Evolutionary conservation across 2,888 invertebrate genomes (phyloP).

Genomic region (Monopis laevigella): DNA sequence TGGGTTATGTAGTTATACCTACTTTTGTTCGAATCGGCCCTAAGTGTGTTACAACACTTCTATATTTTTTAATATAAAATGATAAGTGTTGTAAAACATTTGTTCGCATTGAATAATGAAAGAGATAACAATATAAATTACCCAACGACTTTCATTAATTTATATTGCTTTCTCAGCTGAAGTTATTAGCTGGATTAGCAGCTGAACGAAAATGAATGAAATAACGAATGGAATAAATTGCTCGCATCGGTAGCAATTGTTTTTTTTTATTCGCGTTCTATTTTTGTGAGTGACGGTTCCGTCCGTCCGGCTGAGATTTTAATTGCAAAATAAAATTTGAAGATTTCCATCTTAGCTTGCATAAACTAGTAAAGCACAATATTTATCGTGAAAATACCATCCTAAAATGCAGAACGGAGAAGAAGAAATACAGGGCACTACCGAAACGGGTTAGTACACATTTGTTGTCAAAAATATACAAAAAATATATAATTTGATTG

Average conservation of each 20-base stretch:
- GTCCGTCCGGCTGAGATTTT: slow-evolving; percentile 44
- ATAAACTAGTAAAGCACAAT: background rate
- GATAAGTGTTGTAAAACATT: too few species aligned
- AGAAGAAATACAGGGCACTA: slow-evolving; percentile 32
- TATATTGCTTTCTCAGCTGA: too few species aligned
- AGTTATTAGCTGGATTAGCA: too few species aligned
- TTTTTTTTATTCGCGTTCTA: slow-evolving; percentile 65
- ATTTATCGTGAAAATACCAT: slow-evolving; percentile 5
- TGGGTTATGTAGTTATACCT: too few species aligned
- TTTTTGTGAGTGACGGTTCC: slow-evolving; percentile 62
- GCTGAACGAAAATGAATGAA: too few species aligned
- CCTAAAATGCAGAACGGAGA: slow-evolving; percentile 60
- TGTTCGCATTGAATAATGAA: too few species aligned
- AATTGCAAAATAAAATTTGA: slow-evolving; percentile 39
- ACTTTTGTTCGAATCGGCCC: too few species aligned
- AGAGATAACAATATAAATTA: too few species aligned
- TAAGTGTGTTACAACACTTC: too few species aligned
- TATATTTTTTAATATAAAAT: too few species aligned
- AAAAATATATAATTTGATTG: slow-evolving; percentile 35
- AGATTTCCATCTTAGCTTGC: slow-evolving; percentile 1
- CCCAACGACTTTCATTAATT: too few species aligned
- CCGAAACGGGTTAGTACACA: slow-evolving; percentile 48
- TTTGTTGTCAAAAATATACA: slow-evolving; percentile 44
- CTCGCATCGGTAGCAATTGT: slow-evolving; percentile 40
- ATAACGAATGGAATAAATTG: too few species aligned